These are phyloP conservation scores for Rhaphigaster nebulosa DNA, from an alignment of 2,888 invertebrate species.

Conservation along the genomic window DNA sequence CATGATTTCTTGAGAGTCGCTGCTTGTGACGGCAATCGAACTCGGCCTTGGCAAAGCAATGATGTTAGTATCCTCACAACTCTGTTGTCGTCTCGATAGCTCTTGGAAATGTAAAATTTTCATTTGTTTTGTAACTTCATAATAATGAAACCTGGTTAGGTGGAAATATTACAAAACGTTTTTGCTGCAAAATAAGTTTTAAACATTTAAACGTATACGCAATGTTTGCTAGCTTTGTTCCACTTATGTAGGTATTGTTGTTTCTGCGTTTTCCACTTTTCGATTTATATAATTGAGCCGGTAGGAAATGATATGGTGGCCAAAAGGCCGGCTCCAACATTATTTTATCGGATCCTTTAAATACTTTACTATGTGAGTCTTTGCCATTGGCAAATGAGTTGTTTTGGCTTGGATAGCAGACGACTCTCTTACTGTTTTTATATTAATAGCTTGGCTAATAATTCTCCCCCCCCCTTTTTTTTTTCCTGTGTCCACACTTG, in stretches of 20 bases:
- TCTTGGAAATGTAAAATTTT: too few species aligned
- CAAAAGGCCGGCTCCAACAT: background rate
- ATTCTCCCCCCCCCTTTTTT: too few species aligned
- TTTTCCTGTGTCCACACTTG: background rate
- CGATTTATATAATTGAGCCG: background rate
- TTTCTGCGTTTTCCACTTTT: too few species aligned
- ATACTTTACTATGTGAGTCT: background rate
- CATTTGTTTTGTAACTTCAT: too few species aligned
- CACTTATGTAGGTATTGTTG: too few species aligned
- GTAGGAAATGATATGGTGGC: background rate
- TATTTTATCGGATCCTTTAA: slow-evolving; percentile 30
- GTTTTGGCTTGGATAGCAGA: slow-evolving; percentile 20
- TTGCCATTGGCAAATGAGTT: slow-evolving; percentile 13
- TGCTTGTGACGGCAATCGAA: background rate
- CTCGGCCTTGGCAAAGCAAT: background rate
- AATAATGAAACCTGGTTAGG: too few species aligned
- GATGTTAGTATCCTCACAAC: too few species aligned
- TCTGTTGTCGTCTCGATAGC: too few species aligned
- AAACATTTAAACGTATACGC: too few species aligned
- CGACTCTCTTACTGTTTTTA: background rate
- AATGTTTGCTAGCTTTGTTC: too few species aligned
- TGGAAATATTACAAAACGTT: too few species aligned
- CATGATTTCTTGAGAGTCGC: background rate
- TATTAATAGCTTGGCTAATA: background rate
- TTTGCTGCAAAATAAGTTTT: too few species aligned